A percentile compares a stretch with the other conserved stretches of the same genome.
These are phyloP conservation scores for Lysandra coridon DNA, from an alignment of 2,888 invertebrate species.

Conservation along the genomic window DNA sequence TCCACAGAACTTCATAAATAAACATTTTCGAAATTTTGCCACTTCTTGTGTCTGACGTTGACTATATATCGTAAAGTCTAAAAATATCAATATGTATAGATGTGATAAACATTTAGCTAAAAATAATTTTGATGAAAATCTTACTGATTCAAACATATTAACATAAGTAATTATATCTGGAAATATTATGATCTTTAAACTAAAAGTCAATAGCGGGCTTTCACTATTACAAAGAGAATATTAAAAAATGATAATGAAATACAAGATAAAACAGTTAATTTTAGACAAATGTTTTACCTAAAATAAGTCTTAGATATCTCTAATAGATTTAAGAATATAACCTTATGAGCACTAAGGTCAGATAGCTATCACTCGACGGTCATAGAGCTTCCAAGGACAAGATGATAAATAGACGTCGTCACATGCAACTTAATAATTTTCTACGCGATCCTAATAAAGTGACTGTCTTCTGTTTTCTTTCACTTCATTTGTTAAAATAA, in stretches of 20 bases:
- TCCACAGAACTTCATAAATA: background rate
- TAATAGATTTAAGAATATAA: background rate
- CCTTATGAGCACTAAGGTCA: slow-evolving; percentile 13
- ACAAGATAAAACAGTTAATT: too few species aligned
- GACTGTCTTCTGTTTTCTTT: background rate
- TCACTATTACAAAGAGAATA: too few species aligned
- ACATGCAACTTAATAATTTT: slow-evolving; percentile 7
- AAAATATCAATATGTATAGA: background rate
- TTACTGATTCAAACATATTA: background rate
- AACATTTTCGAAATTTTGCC: background rate
- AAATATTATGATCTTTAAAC: too few species aligned
- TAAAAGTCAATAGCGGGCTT: too few species aligned
- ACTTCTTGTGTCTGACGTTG: background rate
- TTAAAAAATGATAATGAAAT: too few species aligned
- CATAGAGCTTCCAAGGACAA: slow-evolving; percentile 4
- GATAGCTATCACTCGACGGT: background rate
- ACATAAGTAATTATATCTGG: too few species aligned
- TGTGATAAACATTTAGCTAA: too few species aligned
- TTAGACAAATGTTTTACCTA: background rate
- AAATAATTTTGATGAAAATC: background rate
- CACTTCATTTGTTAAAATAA: background rate
- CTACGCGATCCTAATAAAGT: background rate
- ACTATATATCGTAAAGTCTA: too few species aligned
- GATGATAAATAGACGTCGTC: slow-evolving; percentile 11
- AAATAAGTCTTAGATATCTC: background rate